Evolutionary conservation across 1,140 invertebrate species (phyloP).

Genomic region (Drosophila quadrilineata): DNA sequence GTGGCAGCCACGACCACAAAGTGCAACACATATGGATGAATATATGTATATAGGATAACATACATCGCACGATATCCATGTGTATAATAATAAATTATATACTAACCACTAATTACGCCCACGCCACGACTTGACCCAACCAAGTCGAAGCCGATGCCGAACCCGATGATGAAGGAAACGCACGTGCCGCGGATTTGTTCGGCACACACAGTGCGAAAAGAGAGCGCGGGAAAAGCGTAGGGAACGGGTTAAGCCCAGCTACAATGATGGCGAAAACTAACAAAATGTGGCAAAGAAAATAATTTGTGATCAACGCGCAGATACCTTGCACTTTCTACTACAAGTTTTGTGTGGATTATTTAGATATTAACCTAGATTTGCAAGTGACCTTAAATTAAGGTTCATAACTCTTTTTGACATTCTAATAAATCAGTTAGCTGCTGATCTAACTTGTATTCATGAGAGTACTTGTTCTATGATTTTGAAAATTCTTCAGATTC

Average conservation of each 20-base stretch:
- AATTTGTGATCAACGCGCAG: background rate
- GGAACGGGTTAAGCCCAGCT: conserved; percentile 30
- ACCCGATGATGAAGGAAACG: conserved; percentile 44
- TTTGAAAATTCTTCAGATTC: no score
- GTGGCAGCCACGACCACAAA: conserved; percentile 50
- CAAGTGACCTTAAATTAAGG: no score
- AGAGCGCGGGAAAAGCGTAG: background rate
- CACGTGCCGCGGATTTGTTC: conserved; percentile 50
- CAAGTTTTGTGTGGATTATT: no score
- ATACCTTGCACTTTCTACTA: no score
- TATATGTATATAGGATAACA: background rate
- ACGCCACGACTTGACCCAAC: conserved; percentile 50
- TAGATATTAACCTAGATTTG: no score
- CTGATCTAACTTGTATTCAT: no score
- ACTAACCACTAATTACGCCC: conserved; percentile 57
- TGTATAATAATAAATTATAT: conserved; percentile 2
- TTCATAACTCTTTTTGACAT: no score
- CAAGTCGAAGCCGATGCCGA: no score
- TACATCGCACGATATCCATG: no score
- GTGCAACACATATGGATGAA: background rate
- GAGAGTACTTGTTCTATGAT: no score
- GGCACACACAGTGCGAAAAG: no score
- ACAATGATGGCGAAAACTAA: conserved; percentile 33
- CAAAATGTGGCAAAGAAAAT: background rate
- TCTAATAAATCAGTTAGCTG: no score